Evolutionary conservation across 2,888 invertebrate species (phyloP), one percentile per base, ranked within the genome.

Genomic region (Nineta flava): DNA sequence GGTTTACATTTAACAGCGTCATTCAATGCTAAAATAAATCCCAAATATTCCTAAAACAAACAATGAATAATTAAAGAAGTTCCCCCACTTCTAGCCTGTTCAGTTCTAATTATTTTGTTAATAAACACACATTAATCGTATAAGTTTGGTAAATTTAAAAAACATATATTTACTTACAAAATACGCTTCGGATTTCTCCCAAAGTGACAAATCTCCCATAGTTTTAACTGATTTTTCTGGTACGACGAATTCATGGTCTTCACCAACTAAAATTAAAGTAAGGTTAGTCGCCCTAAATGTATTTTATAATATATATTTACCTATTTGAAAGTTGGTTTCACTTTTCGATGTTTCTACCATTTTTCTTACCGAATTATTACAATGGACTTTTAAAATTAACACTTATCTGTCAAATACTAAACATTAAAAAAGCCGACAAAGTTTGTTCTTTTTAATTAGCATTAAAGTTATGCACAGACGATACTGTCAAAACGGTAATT

Each of bases 161-260:
- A 44, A 13, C 4, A 38, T 12, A 47, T 41, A 48, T 48, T 47
- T 52, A 61, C 66, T 67, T 67, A 83, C 83, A 68, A 81, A 80
- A 65, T 87, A 90, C 3, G 90, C 90, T 62, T 87, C 83, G 1
- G 90, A 90, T 61, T 81, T 83, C 58, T 85, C 80, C 92, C 92
- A 93, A 52, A 74, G 65, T 47, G 72, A 68, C 81, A 92, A 80
- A 60, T 90, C 88, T 15, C 73, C 73, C 5, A 77, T 72, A 21
- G 70, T 66, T 67, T 79, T 79, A 3, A 85, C 73, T 49, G 73
- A 73, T 62, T 77, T 82, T 52, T 73, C 72, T 9, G 84, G 84
- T 43, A 75, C 72, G 26, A 77, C 56, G 61, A 76, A 84, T 49
- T 74, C 72, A 64, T 83, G 81, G 56, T 77, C 72, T 6, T 66